phyloP scores from a whole-genome alignment of 1,140 invertebrate species.

The Heliothis virescens region DNA sequence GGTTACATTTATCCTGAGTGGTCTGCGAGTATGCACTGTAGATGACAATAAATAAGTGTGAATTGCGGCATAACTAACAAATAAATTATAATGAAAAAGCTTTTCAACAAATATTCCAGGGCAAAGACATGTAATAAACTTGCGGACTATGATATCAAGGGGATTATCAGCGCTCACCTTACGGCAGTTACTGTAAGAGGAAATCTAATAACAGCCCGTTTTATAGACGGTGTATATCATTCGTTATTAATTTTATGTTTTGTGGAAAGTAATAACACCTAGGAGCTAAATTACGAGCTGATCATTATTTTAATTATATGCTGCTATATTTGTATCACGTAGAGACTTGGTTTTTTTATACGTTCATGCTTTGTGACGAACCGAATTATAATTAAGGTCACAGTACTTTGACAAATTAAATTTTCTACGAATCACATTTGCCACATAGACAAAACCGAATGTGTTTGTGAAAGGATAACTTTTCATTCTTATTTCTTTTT shows the following conservation, averaged over 20 bases:
- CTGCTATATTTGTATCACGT: background rate
- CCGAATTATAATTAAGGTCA: background rate
- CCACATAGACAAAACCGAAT: background rate
- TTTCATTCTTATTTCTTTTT: constrained; percentile 1
- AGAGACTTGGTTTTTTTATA: background rate
- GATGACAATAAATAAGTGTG: no score
- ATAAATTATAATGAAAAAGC: no score
- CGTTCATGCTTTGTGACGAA: background rate
- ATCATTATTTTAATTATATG: constrained; percentile 36
- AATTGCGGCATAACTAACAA: no score
- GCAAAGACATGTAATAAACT: constrained; percentile 19
- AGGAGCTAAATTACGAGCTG: constrained; percentile 27
- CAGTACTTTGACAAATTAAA: background rate
- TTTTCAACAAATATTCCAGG: constrained; percentile 16
- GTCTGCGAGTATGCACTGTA: no score
- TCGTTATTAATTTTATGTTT: constrained; percentile 40
- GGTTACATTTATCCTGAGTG: no score
- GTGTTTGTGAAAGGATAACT: background rate
- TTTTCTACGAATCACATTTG: background rate
- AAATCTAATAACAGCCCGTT: constrained; percentile 44
- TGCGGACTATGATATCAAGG: constrained; percentile 5
- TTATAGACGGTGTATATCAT: constrained; percentile 46
- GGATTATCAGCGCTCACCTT: constrained; percentile 42
- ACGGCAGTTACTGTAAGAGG: constrained; percentile 17
- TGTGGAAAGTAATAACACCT: constrained; percentile 36